A percentile compares a stretch with the other conserved stretches of the same genome.
Evolutionary conservation across 92 coral and sea anemone species (phyloP).

Genomic region (Actinernus sp.): DNA sequence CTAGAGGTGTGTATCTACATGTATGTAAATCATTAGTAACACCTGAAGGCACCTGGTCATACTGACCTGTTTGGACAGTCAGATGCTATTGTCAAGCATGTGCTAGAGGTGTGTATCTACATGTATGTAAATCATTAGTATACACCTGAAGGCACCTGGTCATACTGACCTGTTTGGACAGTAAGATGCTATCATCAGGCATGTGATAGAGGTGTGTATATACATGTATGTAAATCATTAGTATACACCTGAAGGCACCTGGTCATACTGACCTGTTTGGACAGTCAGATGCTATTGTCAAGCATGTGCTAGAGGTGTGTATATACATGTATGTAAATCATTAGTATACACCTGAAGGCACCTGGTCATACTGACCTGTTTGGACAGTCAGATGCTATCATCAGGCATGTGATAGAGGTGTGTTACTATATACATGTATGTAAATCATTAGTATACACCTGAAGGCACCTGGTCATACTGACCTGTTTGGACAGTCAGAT

Average conservation of each 20-base stretch:
- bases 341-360: too few relatives aligned
- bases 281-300: slow-evolving; percentile 99
- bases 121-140: too few relatives aligned
- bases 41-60: slow-evolving; percentile 93
- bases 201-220: slow-evolving; percentile 79
- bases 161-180: slow-evolving; percentile 91
- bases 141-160: too few relatives aligned
- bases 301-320: slow-evolving; percentile 95
- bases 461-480: slow-evolving; percentile 94
- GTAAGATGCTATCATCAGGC: slow-evolving; percentile 89
- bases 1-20: slow-evolving; percentile 92
- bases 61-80: slow-evolving; percentile 99
- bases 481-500: slow-evolving; percentile 98
- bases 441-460: too few relatives aligned
- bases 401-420: slow-evolving; percentile 88
- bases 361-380: slow-evolving; percentile 87
- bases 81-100: slow-evolving; percentile 99
- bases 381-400: slow-evolving; percentile 93
- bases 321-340: too few relatives aligned
- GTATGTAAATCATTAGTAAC: too few relatives aligned
- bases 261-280: slow-evolving; percentile 98
- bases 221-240: too few relatives aligned
- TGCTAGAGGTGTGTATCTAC: slow-evolving; percentile 91
- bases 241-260: slow-evolving; percentile 84
- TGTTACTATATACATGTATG: too few relatives aligned